Base-by-base conservation (phyloP, 2,797 vertebrate species). In the Masticophis lateralis region DNA sequence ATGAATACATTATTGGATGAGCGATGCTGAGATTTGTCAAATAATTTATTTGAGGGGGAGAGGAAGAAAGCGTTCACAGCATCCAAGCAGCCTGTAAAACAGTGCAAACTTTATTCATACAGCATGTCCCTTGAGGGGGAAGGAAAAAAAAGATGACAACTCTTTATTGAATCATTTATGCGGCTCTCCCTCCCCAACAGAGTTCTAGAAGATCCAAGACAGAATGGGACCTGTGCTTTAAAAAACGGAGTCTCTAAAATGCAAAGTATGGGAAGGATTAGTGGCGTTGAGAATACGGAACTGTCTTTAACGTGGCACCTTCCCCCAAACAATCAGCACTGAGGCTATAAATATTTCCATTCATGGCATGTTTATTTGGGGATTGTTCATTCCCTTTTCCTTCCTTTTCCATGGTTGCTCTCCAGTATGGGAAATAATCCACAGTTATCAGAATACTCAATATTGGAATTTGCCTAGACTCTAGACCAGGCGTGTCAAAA, bases 131-230 rank as follows among this genome's bases (percentile, higher is more conserved):
- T 94, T 1, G 86, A 94, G 92, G 63, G 57, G 91, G 25, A 13
- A 12, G 5, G 20, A n/a, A 69, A 20, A 53, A 32, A 6, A 22
- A 83, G 74, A 22, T n/a, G 0, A 60, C 90, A 92, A 87, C 57
- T 56, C 0, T 43, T 93, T 74, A 86, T n/a, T 86, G 90, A 95
- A 91, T 96, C 89, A 96, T 95, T 96, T 91, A 94, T 93, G 88
- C 28, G 13, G 43, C 14, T 5, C 37, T 20, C 32, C 20, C 13
- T 25, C 47, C 20, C 47, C 53, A 37, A 5, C 20, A 12, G 87
- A 83, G 61, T 47, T 89, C 93, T 89, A 86, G 51, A 89, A 63
- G 87, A 91, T 89, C 47, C 53, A 91, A 88, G 22, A 61, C 22
- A 27, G 47, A 83, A 93, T 27, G 43, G 79, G 79, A 89, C 28